Evolutionary conservation across 30 jellyfish, hydroid and myxozoan species (phyloP).

Genomic region (Aurelia coerulea): DNA sequence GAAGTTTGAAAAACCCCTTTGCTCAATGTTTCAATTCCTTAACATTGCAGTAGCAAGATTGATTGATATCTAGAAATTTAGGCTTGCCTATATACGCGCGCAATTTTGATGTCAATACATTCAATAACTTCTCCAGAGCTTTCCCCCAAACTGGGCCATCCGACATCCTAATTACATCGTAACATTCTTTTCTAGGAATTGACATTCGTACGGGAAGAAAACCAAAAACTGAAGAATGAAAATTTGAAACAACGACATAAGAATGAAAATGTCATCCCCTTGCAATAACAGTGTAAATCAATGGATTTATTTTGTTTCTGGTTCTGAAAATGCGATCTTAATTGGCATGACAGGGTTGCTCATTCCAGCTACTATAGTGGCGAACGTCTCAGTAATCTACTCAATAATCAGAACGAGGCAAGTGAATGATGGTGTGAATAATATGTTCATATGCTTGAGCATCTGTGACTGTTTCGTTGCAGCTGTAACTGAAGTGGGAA

Average conservation of each 20-base stretch:
- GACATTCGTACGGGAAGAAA: too few species aligned
- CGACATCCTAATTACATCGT: too few species aligned
- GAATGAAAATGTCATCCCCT: slow-evolving; percentile 31
- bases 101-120: too few species aligned
- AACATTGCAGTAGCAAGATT: too few species aligned
- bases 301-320: slow-evolving; percentile 4
- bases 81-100: too few species aligned
- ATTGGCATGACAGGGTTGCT: slow-evolving; percentile 18
- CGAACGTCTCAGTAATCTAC: slow-evolving; percentile 36
- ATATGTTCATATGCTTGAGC: slow-evolving; percentile 50
- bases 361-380: slow-evolving; percentile 43
- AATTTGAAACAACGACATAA: neutral
- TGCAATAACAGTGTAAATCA: slow-evolving; percentile 66
- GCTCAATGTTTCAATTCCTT: too few species aligned
- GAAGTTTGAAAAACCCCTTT: too few species aligned
- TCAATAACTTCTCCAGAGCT: too few species aligned
- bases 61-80: too few species aligned
- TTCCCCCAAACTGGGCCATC: too few species aligned
- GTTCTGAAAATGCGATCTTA: slow-evolving; percentile 12
- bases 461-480: slow-evolving; percentile 30
- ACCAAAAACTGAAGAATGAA: too few species aligned
- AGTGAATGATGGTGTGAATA: slow-evolving; percentile 34
- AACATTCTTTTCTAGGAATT: too few species aligned
- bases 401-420: slow-evolving; percentile 35
- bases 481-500: slow-evolving; percentile 3